Evolutionary conservation across 2,888 invertebrate species (phyloP).

Genomic region (Plutella xylostella): DNA sequence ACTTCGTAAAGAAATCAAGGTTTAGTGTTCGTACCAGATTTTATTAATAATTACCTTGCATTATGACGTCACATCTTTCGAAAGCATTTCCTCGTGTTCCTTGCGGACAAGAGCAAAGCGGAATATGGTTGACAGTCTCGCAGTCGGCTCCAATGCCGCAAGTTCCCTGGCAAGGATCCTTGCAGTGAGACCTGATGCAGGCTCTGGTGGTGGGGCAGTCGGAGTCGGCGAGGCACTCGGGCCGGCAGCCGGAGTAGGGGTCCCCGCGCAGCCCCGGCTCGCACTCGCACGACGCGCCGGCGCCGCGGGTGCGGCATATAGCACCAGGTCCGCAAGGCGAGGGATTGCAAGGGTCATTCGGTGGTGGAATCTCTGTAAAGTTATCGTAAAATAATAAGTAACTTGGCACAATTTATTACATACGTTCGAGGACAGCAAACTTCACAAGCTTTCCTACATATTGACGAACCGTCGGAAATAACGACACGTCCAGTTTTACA

Average conservation of each 20-base stretch:
- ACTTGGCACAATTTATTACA: neutral
- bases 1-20: no score
- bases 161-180: constrained; percentile 84
- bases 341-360: constrained; percentile 82
- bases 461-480: constrained; percentile 1
- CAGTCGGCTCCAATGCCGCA: constrained; percentile 88
- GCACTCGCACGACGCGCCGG: constrained; percentile 79
- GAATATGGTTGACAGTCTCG: constrained; percentile 77
- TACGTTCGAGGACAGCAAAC: neutral
- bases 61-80: constrained; percentile 64
- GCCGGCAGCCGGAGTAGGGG: constrained; percentile 81
- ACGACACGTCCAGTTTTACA: constrained; percentile 46
- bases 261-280: constrained; percentile 79
- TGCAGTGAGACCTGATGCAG: constrained; percentile 85
- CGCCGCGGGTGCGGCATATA: constrained; percentile 79
- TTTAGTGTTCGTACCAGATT: no score
- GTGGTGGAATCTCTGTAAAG: constrained; percentile 47
- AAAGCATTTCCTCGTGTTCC: constrained; percentile 79
- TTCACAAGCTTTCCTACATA: neutral
- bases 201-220: constrained; percentile 86
- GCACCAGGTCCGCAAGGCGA: constrained; percentile 88
- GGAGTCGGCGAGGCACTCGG: constrained; percentile 89
- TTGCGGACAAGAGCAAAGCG: constrained; percentile 78
- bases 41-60: constrained; percentile 44
- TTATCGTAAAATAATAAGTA: constrained; percentile 4